A percentile compares a stretch with the other conserved stretches of the same genome.
Conservation (phyloP, 2,888 invertebrate species). For the Lottia gigantea region DNA sequence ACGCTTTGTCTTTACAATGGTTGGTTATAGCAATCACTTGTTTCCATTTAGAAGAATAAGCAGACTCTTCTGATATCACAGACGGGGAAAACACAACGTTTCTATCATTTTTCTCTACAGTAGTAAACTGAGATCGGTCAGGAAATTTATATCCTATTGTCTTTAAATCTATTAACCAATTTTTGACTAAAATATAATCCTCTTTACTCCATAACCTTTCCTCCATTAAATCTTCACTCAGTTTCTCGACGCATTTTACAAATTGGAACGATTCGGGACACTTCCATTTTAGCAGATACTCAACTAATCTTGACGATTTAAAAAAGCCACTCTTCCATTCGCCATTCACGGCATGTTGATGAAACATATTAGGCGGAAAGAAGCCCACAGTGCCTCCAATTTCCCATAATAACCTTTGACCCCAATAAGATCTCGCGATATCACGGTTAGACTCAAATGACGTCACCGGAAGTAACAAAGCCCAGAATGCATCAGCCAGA, state of each 20-base stretch:
- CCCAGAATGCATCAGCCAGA: conserved; percentile 48
- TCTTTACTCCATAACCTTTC: conserved; percentile 29
- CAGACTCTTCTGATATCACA: neutral
- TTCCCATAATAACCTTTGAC: conserved; percentile 47
- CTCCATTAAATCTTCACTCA: conserved; percentile 32
- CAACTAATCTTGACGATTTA: conserved; percentile 33
- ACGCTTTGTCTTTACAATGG: neutral
- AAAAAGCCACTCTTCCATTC: conserved; percentile 39
- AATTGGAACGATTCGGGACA: conserved; percentile 32
- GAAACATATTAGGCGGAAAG: conserved; percentile 39
- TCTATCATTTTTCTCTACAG: neutral
- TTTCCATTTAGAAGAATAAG: neutral
- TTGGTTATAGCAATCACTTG: neutral
- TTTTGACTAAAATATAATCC: conserved; percentile 13
- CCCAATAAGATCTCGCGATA: conserved; percentile 55
- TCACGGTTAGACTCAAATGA: conserved; percentile 46
- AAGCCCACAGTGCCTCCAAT: conserved; percentile 43
- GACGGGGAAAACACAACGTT: neutral
- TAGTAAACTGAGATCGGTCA: neutral
- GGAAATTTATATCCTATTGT: conserved; percentile 14
- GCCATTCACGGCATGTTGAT: conserved; percentile 42
- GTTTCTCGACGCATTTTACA: conserved; percentile 32
- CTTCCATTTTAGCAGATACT: conserved; percentile 35
- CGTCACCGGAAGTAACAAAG: conserved; percentile 44
- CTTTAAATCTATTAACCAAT: conserved; percentile 18